Percentiles rank a stretch among this genome's conserved stretches.
Conservation (phyloP, 2,888 invertebrate species). For the Stenurella melanura region DNA sequence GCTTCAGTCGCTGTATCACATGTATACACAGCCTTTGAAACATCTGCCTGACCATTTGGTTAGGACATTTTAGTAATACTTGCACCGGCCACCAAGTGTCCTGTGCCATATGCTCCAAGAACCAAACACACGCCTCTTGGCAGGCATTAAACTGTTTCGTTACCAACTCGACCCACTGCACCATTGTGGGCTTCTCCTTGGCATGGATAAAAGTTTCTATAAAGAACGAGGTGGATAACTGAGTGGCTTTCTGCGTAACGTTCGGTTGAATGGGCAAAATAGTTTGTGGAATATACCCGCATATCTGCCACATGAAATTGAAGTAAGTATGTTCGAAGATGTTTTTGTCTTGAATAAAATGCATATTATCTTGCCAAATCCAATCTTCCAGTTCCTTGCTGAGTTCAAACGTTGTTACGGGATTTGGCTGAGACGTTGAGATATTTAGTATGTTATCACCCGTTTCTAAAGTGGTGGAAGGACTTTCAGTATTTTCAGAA, state of each 20-base stretch:
- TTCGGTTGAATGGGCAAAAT: constrained; percentile 86
- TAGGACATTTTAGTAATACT: constrained; percentile 91
- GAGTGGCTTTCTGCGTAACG: constrained; percentile 89
- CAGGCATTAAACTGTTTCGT: constrained; percentile 97
- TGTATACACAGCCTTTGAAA: constrained; percentile 96
- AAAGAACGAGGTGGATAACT: constrained; percentile 94
- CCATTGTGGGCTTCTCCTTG: constrained; percentile 98
- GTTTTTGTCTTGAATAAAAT: constrained; percentile 95
- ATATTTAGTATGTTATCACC: constrained; percentile 57
- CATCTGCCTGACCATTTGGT: constrained; percentile 98
- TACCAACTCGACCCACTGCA: constrained; percentile 95
- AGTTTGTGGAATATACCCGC: constrained; percentile 94
- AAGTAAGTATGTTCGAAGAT: constrained; percentile 98
- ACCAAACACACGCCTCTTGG: constrained; percentile 92
- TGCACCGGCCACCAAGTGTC: constrained; percentile 98
- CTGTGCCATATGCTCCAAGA: constrained; percentile 93
- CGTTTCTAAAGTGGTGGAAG: constrained; percentile 66
- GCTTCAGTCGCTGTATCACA: constrained; percentile 90
- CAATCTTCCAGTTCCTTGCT: constrained; percentile 91
- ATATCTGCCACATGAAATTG: constrained; percentile 97
- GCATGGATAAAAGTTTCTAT: constrained; percentile 98
- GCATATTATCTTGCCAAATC: constrained; percentile 98
- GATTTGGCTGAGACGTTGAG: constrained; percentile 48
- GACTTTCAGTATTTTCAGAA: constrained; percentile 69
- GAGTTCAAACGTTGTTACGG: constrained; percentile 75